Percentiles rank a stretch among this genome's conserved stretches.
These are phyloP conservation scores for Odontophorus gujanensis DNA, from an alignment of 2,113 vertebrate genomes.

Conservation along the genomic window DNA sequence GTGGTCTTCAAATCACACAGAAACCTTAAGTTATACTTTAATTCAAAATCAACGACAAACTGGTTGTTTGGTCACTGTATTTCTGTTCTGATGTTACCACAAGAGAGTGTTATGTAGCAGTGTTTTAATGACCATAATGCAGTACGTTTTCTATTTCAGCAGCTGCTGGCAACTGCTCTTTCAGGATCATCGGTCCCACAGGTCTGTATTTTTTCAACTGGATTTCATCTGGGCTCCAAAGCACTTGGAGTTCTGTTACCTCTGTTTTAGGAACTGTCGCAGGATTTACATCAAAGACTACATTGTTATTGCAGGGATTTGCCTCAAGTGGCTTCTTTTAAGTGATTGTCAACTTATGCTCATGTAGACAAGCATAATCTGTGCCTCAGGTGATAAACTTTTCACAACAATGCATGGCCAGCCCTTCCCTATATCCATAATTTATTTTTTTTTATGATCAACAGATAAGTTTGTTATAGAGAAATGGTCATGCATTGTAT, in stretches of 20 bases:
- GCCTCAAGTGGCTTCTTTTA: not conserved
- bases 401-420: not conserved
- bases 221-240: not conserved
- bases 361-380: not conserved
- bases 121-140: not conserved
- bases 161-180: not conserved
- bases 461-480: no score
- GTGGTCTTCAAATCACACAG: not conserved
- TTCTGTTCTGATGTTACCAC: not conserved
- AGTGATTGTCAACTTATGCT: not conserved
- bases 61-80: not conserved
- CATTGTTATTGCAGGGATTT: not conserved
- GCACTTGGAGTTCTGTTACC: fast-evolving
- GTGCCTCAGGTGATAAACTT: not conserved
- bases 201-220: not conserved
- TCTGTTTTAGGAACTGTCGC: not conserved
- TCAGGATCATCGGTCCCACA: not conserved
- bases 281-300: not conserved
- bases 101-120: fast-evolving
- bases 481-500: not conserved
- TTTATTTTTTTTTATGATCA: not conserved
- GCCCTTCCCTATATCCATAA: not conserved
- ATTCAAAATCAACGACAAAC: not conserved
- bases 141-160: not conserved
- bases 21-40: not conserved